These are phyloP conservation scores for Limnephilus marmoratus DNA, from an alignment of 2,888 invertebrate genomes.

Conservation along the genomic window DNA sequence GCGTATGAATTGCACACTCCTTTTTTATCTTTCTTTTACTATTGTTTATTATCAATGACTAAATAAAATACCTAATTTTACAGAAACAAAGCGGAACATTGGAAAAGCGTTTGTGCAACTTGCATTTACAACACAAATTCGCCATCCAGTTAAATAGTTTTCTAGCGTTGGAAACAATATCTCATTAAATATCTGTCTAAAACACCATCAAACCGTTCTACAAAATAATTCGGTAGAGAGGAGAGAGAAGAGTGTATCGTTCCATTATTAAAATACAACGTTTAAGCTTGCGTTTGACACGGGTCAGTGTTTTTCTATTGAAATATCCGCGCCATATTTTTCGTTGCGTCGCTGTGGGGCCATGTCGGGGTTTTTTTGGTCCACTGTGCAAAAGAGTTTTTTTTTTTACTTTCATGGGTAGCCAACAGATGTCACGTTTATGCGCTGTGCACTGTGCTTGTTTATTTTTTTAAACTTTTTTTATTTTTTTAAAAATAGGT, in stretches of 20 bases:
- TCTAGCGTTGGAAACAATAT: neutral
- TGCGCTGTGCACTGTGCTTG: neutral
- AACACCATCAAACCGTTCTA: neutral
- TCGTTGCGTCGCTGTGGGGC: neutral
- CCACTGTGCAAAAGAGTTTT: neutral
- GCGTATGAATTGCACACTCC: too few relatives aligned
- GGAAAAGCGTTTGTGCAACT: neutral
- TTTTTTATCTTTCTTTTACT: too few relatives aligned
- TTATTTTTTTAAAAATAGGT: neutral
- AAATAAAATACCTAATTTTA: too few relatives aligned
- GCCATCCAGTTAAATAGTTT: neutral
- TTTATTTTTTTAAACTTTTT: neutral
- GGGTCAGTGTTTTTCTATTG: conserved; percentile 19
- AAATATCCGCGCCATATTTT: conserved; percentile 7
- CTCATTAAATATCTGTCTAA: neutral
- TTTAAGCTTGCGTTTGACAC: conserved; percentile 5
- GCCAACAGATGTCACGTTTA: conserved; percentile 18
- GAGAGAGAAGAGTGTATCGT: neutral
- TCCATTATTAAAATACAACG: neutral
- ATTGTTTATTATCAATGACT: too few relatives aligned
- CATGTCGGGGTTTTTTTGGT: neutral
- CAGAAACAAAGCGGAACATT: too few relatives aligned
- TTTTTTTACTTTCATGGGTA: neutral
- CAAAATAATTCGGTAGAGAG: neutral
- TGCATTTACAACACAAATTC: neutral